These are phyloP conservation scores for Malurus splendens DNA, from an alignment of 2,797 vertebrate species.

Conservation along the genomic window DNA sequence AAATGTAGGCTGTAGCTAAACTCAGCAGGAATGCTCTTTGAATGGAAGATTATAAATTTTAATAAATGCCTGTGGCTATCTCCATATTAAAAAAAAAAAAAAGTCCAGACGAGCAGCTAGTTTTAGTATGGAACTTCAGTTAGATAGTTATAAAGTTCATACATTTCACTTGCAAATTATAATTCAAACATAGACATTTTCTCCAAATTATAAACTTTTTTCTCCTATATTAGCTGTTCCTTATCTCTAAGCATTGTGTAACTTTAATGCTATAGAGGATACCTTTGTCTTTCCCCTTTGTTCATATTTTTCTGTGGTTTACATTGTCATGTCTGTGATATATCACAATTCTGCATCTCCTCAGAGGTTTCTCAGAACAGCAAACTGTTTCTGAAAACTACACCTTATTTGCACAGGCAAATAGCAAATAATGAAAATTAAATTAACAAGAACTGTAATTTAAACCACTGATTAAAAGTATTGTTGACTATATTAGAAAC, in stretches of 20 bases:
- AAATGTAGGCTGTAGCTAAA: background rate
- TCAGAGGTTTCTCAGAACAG: background rate
- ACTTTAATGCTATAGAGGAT: background rate
- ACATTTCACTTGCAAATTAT: background rate
- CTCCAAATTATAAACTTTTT: background rate
- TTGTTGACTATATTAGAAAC: background rate
- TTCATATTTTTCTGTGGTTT: background rate
- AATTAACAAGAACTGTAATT: background rate
- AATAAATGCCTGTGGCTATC: background rate
- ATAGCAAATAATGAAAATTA: slow-evolving; percentile 9
- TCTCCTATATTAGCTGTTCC: background rate
- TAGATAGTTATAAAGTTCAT: background rate
- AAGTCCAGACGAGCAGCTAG: background rate
- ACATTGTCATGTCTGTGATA: background rate
- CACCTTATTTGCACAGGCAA: background rate
- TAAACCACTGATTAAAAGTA: background rate
- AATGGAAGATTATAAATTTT: background rate
- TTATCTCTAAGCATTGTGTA: background rate
- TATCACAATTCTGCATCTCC: background rate
- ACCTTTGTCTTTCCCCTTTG: background rate
- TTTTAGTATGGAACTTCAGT: background rate
- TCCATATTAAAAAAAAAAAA: background rate
- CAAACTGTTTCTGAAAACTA: background rate
- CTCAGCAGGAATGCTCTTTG: background rate
- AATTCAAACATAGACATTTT: background rate